Percentiles rank a stretch among this genome's conserved stretches.
These are phyloP conservation scores for Drosophila melanocephala DNA, from an alignment of 2,888 invertebrate genomes.

Conservation along the genomic window DNA sequence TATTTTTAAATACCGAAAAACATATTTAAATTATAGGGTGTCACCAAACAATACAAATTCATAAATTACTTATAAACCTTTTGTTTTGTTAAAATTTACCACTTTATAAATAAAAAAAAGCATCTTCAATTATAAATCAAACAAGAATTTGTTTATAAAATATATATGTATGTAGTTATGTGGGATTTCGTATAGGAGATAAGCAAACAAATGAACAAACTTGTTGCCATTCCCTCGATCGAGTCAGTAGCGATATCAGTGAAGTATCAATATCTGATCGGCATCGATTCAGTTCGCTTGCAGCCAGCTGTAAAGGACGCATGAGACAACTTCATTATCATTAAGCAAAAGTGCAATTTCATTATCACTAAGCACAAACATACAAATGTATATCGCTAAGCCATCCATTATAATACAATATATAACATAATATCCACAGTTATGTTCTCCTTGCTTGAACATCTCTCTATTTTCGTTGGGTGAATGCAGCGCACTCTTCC, in stretches of 20 bases:
- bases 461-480: neutral
- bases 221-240: no score
- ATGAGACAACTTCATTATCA: no score
- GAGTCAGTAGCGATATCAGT: no score
- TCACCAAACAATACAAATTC: no score
- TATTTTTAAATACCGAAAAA: neutral
- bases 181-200: no score
- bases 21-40: neutral
- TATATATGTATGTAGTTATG: neutral
- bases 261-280: neutral
- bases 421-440: neutral
- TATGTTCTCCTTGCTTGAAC: neutral
- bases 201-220: neutral
- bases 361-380: neutral
- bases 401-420: neutral
- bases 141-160: neutral
- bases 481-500: conserved; percentile 9
- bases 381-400: neutral
- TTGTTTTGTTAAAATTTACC: neutral
- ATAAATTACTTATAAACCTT: neutral
- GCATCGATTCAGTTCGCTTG: neutral
- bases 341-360: neutral
- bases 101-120: no score
- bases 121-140: no score
- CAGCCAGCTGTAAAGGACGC: no score